Evolutionary conservation across 2,113 vertebrate species (phyloP).

Genomic region (Bos indicus): DNA sequence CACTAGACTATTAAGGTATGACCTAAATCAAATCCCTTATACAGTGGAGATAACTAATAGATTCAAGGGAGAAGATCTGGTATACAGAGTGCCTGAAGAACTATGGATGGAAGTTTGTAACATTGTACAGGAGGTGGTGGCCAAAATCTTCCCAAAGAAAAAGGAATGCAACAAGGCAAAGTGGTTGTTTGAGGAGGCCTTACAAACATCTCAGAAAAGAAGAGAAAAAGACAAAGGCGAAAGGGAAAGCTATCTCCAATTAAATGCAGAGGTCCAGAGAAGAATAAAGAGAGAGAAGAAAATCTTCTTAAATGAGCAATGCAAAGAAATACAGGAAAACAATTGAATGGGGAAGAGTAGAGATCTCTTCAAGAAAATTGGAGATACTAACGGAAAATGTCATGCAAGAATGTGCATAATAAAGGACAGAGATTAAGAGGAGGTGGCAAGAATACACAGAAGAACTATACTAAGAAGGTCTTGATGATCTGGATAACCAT

Average conservation of each 20-base stretch:
- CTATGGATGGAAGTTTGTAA: not conserved
- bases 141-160: not conserved
- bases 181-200: not conserved
- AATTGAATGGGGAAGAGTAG: not conserved
- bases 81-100: not conserved
- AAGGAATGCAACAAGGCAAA: not conserved
- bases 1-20: not conserved
- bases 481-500: not conserved
- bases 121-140: not conserved
- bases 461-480: not conserved
- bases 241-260: not conserved
- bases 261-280: not conserved
- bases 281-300: not conserved
- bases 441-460: not conserved
- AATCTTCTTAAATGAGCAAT: not conserved
- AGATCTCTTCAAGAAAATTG: not conserved
- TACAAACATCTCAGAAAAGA: not conserved
- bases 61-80: not conserved
- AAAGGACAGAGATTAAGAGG: not conserved
- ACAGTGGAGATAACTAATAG: not conserved
- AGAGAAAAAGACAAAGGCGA: not conserved
- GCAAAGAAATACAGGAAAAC: not conserved
- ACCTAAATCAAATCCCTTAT: not conserved
- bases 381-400: not conserved
- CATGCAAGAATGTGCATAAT: fast-evolving